These are phyloP conservation scores for Drosophila paracracens DNA, from an alignment of 2,888 invertebrate species.

Conservation along the genomic window DNA sequence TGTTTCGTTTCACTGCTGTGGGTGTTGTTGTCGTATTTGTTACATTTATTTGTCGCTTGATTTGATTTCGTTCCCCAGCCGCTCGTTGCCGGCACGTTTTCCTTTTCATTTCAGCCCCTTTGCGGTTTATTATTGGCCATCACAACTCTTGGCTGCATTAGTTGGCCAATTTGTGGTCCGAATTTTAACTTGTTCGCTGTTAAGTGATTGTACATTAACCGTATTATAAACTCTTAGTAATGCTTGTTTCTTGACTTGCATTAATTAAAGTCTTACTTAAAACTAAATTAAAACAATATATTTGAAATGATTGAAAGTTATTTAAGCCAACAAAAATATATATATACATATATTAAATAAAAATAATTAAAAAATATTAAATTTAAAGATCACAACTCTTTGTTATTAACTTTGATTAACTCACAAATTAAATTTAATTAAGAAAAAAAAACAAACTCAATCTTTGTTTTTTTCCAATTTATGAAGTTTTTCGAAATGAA, in stretches of 20 bases:
- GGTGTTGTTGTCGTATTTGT: conserved; percentile 69
- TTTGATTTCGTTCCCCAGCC: conserved; percentile 61
- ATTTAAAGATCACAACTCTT: neutral
- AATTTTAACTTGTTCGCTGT: conserved; percentile 32
- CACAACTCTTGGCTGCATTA: conserved; percentile 47
- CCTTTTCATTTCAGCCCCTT: conserved; percentile 22
- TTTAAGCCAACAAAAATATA: neutral
- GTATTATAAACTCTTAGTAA: conserved; percentile 3
- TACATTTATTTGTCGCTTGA: conserved; percentile 80
- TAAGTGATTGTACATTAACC: conserved; percentile 48
- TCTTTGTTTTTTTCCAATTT: neutral
- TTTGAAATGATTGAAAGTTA: neutral
- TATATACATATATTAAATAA: too few relatives aligned
- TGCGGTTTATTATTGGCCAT: conserved; percentile 61
- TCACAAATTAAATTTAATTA: neutral
- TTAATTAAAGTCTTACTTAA: neutral
- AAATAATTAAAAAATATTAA: too few relatives aligned
- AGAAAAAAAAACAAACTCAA: neutral
- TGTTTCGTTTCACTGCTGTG: conserved; percentile 5
- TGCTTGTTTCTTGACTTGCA: neutral
- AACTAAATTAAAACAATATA: neutral
- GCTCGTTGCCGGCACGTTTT: conserved; percentile 39
- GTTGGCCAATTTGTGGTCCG: conserved; percentile 66
- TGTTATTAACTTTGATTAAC: neutral
- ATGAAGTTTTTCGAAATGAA: neutral